Conservation (phyloP, 2,113 vertebrate species). For the Gallinago paraguaiae region DNA sequence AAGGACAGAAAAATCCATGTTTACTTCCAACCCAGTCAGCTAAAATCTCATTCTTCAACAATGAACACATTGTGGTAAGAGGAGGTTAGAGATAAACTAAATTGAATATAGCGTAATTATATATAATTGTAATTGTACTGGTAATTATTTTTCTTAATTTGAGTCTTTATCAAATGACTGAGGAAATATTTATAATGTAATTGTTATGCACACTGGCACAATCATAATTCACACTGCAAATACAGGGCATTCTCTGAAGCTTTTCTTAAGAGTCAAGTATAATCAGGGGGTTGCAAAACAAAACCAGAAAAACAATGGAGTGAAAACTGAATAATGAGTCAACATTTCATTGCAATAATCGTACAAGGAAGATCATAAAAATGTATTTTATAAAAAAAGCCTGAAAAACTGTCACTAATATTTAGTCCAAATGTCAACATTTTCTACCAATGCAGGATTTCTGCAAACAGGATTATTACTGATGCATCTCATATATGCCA, state of each 20-base stretch:
- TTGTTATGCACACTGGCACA: constrained; percentile 42
- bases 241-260: constrained; percentile 26
- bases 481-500: constrained; percentile 7
- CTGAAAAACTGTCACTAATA: not conserved
- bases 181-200: constrained; percentile 62
- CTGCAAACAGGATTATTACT: constrained; percentile 59
- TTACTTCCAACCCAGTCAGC: constrained; percentile 1
- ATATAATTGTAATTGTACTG: constrained; percentile 49
- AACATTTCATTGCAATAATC: constrained; percentile 32
- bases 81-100: constrained; percentile 48
- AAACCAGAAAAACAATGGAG: constrained; percentile 36
- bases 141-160: constrained; percentile 65
- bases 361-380: constrained; percentile 37
- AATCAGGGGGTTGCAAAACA: constrained; percentile 51
- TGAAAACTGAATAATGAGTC: constrained; percentile 36
- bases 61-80: not conserved
- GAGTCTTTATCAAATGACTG: constrained; percentile 45
- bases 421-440: constrained; percentile 7
- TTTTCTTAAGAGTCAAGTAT: constrained; percentile 53
- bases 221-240: constrained; percentile 50
- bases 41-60: constrained; percentile 35
- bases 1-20: constrained; percentile 18
- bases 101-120: constrained; percentile 45
- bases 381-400: not conserved
- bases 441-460: not conserved